phyloP scores from a whole-genome alignment of 1,140 invertebrate genomes.

The Tenebrio molitor region DNA sequence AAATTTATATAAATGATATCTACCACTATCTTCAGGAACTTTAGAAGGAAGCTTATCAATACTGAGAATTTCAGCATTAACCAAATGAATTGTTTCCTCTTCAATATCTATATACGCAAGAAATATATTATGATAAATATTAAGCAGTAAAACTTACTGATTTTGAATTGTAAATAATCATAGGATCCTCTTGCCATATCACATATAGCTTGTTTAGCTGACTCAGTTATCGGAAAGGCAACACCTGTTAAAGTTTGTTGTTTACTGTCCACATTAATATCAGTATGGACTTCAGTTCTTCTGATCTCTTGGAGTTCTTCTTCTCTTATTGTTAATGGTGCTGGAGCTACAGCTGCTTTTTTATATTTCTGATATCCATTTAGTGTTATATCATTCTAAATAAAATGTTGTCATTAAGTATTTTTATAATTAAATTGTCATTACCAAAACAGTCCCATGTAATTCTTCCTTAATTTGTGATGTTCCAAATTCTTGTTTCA shows the following conservation, averaged over 20 bases:
- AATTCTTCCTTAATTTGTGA: constrained; percentile 92
- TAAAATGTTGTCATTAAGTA: too few species aligned
- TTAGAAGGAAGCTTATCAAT: constrained; percentile 78
- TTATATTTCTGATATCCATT: constrained; percentile 87
- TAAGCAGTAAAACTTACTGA: constrained; percentile 68
- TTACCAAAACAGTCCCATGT: constrained; percentile 85
- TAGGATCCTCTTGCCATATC: constrained; percentile 76
- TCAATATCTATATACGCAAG: constrained; percentile 73
- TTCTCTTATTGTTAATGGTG: constrained; percentile 90
- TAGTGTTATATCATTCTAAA: constrained; percentile 86
- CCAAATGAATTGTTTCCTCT: constrained; percentile 83
- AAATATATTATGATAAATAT: neutral
- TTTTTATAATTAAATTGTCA: too few species aligned
- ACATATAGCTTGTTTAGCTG: constrained; percentile 81
- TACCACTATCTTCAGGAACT: constrained; percentile 86
- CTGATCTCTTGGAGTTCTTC: constrained; percentile 89
- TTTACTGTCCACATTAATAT: constrained; percentile 86
- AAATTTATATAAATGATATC: constrained; percentile 94
- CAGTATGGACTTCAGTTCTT: constrained; percentile 80
- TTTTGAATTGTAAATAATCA: constrained; percentile 84
- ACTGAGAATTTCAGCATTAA: constrained; percentile 73
- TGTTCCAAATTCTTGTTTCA: constrained; percentile 96
- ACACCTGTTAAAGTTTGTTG: constrained; percentile 94
- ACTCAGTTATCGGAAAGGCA: constrained; percentile 90
- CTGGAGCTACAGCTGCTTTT: constrained; percentile 82